Base-by-base conservation (phyloP, 1,140 invertebrate species). In the Trachymyrmex cornetzi region DNA sequence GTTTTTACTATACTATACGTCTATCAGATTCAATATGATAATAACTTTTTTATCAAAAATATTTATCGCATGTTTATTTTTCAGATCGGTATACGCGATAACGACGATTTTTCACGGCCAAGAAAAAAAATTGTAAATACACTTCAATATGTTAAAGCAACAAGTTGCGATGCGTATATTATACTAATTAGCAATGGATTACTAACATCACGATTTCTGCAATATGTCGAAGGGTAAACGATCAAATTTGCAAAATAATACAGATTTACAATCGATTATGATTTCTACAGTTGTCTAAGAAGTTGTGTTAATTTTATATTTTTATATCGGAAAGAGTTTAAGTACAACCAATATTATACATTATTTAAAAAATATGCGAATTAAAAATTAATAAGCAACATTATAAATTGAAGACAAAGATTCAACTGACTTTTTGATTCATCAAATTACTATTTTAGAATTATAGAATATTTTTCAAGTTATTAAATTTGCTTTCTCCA, bases 171-270 rank as follows among this genome's bases (percentile, higher is more conserved):
- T 90, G 93, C 96, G 12, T 97, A 98, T 90, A 92, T 98, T 63
- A 96, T 98, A 87, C 95, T 98, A 19, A 93, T 98, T n/a, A 94
- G 97, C 1, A 98, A 98, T 94, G 97, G 97, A 6, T 90, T 96
- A 27, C 96, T 98, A 95, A 95, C 96, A 6, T 93, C 96, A 0
- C 92, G 97, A 87, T 95, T 98, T 27, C 92, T 98, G 2, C 94
- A 94, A 91, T 98, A 97, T 93, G 96, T 96, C 1, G 97, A 98
- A 92, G 96, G 96, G 96, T 97, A 48, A 69, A 59, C 16, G 74
- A 74, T 50, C 34, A 11, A 61, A 38, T 55, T 16, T 53, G 0
- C 1, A 1, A 53, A 38, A 38, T 38, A 6, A 75, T 57, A 22
- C 1, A 75, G n/a, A 59, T 59, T n/a, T 55, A 16, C 48, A 55